Conservation (phyloP, 2,797 vertebrate species). For the Paratrypauchen microcephalus region DNA sequence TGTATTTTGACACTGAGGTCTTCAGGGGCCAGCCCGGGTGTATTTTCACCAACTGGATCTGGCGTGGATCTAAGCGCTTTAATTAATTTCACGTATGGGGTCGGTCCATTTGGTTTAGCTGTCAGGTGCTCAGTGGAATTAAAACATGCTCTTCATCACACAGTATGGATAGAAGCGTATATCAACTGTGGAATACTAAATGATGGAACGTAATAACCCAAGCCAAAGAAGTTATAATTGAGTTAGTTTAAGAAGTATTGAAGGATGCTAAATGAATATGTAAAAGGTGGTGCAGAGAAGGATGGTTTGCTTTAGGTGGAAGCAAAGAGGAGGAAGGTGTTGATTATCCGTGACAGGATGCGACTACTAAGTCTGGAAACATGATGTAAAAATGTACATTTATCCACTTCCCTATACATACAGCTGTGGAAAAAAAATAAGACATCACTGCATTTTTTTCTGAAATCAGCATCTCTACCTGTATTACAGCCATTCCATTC, state of each 20-base stretch:
- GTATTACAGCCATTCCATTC: too few relatives aligned
- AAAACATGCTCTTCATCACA: conserved; percentile 2
- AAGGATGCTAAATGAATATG: background rate
- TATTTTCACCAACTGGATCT: conserved; percentile 6
- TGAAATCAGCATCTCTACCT: too few relatives aligned
- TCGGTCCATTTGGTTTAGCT: conserved; percentile 10
- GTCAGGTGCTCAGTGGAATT: conserved; percentile 7
- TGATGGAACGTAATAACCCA: background rate
- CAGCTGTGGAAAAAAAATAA: too few relatives aligned
- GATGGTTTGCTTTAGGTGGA: background rate
- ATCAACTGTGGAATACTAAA: background rate
- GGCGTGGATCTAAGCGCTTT: conserved; percentile 1
- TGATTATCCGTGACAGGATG: too few relatives aligned
- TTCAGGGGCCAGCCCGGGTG: background rate
- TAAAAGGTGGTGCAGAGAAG: background rate
- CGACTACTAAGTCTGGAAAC: background rate
- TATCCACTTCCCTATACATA: background rate
- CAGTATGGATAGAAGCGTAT: background rate
- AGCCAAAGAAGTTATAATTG: background rate
- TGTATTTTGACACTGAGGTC: conserved; percentile 3
- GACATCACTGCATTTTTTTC: too few relatives aligned
- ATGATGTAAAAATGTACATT: background rate
- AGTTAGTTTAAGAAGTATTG: background rate
- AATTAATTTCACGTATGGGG: conserved; percentile 14
- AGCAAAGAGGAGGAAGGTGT: background rate